Conservation (phyloP, 2,888 invertebrate species). For the Cacoxenus indagator region DNA sequence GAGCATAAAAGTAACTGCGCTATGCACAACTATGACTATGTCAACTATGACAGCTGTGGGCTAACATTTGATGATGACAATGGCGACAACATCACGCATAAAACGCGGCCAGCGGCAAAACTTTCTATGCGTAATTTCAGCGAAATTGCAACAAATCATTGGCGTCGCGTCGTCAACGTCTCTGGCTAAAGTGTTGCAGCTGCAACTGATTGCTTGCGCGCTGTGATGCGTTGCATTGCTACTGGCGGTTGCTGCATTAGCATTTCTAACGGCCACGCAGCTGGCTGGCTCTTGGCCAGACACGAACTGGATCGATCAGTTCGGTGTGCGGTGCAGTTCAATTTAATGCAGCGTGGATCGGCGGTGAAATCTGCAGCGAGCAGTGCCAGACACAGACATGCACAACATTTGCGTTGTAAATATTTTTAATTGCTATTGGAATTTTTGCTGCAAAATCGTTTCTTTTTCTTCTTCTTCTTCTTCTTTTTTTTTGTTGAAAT, state of each 20-base stretch:
- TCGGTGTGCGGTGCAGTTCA: not conserved
- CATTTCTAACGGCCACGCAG: slow-evolving; percentile 64
- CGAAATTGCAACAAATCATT: slow-evolving; percentile 49
- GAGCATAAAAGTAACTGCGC: not conserved
- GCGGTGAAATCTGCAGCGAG: slow-evolving; percentile 35
- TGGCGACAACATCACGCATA: slow-evolving; percentile 20
- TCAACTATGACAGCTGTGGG: slow-evolving; percentile 30
- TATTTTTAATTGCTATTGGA: slow-evolving; percentile 62
- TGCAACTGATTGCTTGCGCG: slow-evolving; percentile 26
- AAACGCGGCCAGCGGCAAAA: slow-evolving; percentile 59
- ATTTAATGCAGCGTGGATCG: not conserved
- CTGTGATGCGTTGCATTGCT: not conserved
- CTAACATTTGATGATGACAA: slow-evolving; percentile 33
- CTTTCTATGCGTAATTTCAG: slow-evolving; percentile 58
- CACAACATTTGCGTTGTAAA: slow-evolving; percentile 57
- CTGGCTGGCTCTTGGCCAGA: slow-evolving; percentile 42
- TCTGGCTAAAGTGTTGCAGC: slow-evolving; percentile 23
- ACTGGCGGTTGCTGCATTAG: slow-evolving; percentile 45
- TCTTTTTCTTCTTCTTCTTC: slow-evolving; percentile 41
- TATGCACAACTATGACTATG: not conserved
- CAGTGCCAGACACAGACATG: not conserved
- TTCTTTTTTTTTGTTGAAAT: slow-evolving; percentile 39
- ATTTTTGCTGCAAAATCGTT: slow-evolving; percentile 37
- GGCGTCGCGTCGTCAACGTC: not conserved
- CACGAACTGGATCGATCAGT: slow-evolving; percentile 41